Percentiles rank a stretch among this genome's conserved stretches.
phyloP scores from a whole-genome alignment of 2,113 vertebrate genomes.

The Puma concolor region DNA sequence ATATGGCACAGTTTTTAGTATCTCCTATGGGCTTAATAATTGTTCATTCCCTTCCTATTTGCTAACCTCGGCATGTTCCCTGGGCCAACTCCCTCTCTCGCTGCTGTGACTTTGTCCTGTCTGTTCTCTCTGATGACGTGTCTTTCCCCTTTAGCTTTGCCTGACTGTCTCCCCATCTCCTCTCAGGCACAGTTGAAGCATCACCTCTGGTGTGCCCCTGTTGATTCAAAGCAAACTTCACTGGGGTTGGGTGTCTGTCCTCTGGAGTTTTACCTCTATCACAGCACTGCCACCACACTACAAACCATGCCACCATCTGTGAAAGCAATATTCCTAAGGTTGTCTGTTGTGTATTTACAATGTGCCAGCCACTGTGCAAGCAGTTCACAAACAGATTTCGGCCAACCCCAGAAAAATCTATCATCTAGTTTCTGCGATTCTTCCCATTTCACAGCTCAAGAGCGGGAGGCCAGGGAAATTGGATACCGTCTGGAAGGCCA shows the following conservation, averaged over 20 bases:
- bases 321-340: background rate
- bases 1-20: background rate
- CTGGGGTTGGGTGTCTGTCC: background rate
- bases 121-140: background rate
- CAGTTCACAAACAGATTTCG: background rate
- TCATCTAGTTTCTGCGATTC: background rate
- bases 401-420: background rate
- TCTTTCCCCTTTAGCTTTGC: background rate
- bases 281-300: background rate
- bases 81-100: background rate
- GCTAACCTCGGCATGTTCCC: background rate
- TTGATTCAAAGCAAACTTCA: background rate
- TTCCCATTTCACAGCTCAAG: background rate
- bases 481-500: background rate
- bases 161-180: background rate
- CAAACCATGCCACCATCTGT: rapidly evolving
- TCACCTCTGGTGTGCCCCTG: background rate
- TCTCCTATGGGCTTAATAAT: no score
- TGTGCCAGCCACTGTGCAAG: background rate
- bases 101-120: background rate
- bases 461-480: background rate
- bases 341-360: background rate
- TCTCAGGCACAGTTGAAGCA: background rate
- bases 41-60: background rate
- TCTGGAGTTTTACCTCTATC: background rate